A percentile compares a stretch with the other conserved stretches of the same genome.
Evolutionary conservation across 2,113 vertebrate genomes (phyloP).

Genomic region (Prunella fulvescens): DNA sequence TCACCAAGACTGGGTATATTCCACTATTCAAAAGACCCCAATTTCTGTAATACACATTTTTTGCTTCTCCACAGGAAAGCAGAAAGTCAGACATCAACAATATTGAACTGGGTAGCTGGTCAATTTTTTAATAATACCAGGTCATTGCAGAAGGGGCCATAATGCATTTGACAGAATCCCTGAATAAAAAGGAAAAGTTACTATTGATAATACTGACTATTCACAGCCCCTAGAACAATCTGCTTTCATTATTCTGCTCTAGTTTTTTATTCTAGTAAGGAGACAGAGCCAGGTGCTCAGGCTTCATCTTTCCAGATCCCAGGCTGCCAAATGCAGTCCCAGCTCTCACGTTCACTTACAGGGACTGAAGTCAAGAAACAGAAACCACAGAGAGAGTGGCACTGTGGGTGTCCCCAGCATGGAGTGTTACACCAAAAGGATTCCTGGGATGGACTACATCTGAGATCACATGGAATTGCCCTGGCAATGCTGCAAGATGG

Average conservation of each 20-base stretch:
- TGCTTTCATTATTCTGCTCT: background rate
- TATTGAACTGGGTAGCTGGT: background rate
- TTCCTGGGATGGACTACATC: background rate
- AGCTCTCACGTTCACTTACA: background rate
- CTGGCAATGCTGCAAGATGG: background rate
- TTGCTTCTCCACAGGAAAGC: background rate
- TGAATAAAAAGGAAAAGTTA: background rate
- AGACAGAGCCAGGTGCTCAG: background rate
- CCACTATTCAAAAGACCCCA: background rate
- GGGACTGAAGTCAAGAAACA: background rate
- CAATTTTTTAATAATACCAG: background rate
- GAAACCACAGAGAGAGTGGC: background rate
- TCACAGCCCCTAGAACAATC: background rate
- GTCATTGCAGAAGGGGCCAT: accelerated
- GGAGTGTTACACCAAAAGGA: background rate
- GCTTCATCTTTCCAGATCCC: background rate
- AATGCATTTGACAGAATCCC: background rate
- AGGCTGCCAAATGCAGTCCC: background rate
- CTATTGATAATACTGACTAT: background rate
- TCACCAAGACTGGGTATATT: background rate
- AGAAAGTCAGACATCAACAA: background rate
- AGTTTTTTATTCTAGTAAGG: too few species aligned
- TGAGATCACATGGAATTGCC: background rate
- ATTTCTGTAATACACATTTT: background rate
- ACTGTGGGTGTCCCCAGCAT: background rate